Evolutionary conservation across 2,113 vertebrate genomes (phyloP).

Genomic region (Bubalus kerabau): DNA sequence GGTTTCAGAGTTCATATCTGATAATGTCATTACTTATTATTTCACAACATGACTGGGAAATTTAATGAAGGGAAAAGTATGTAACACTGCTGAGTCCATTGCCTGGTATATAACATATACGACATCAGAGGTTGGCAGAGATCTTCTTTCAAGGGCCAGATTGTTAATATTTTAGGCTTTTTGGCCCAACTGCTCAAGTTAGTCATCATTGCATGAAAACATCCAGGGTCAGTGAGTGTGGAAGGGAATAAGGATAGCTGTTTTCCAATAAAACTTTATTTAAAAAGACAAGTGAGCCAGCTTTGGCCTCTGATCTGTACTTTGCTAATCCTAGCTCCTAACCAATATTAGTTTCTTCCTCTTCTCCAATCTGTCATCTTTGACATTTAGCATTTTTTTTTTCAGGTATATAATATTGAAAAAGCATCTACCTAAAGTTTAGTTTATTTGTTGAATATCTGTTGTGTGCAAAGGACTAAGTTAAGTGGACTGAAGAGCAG

Average conservation of each 20-base stretch:
- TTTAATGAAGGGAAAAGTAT: constrained; percentile 14
- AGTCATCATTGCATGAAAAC: background rate
- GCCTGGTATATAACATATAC: background rate
- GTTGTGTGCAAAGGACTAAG: background rate
- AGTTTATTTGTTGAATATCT: background rate
- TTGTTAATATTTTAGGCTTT: constrained; percentile 13
- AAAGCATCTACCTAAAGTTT: background rate
- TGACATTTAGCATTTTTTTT: background rate
- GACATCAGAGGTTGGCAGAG: background rate
- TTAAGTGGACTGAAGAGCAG: background rate
- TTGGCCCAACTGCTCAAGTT: background rate
- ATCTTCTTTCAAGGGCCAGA: background rate
- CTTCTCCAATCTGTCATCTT: background rate
- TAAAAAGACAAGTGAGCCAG: background rate
- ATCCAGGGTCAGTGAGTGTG: background rate
- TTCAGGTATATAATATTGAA: background rate
- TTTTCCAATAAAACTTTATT: constrained; percentile 11
- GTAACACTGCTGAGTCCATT: background rate
- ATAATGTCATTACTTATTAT: background rate
- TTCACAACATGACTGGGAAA: background rate
- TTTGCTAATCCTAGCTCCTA: background rate
- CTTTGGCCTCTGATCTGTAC: background rate
- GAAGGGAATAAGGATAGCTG: background rate
- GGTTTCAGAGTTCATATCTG: background rate
- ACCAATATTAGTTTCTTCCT: background rate